Base-by-base conservation (phyloP, 2,797 vertebrate species). In the Chaetophractus vellerosus region DNA sequence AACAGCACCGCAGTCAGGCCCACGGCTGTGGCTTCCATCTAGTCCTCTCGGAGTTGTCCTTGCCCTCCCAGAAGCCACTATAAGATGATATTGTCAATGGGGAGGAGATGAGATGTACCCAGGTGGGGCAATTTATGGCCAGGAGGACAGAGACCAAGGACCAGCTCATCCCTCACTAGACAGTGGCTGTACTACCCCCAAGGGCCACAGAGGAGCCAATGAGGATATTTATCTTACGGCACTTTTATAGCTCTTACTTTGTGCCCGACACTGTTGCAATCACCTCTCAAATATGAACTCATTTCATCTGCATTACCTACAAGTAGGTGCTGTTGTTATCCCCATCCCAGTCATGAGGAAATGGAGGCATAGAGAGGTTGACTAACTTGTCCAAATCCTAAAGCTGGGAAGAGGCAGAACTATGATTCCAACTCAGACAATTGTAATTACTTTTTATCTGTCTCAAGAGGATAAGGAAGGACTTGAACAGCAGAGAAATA, bases 261-360 rank as follows among this genome's bases (percentile, higher is more conserved):
- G 31, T 95, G 36, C 79, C 78, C 59, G 38, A 52, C 45, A 57
- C 64, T 91, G 45, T 88, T 33, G 24, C 61, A 64, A 72, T 92
- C 75, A 59, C 82, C 79, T 93, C 75, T 80, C 31, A 86, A 36
- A 63, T 45, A n/a, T 28, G 88, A 88, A 76, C 41, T 78, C 45
- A 31, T 76, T 71, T 63, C 24, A 21, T 5, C 71, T 55, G 63
- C 50, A 33, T 74, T 61, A 45, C 71, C 72, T 38, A 12, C 31
- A 76, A 11, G n/a, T 71, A 41, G 26, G 75, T 93, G 12, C 38
- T 88, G 4, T 66, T 57, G 71, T 69, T 23, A 36, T 26, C 33
- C n/a, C 75, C 23, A 12, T 15, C 21, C 33, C 82, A 61, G 68
- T 10, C 3, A 61, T 18, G 31, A 95, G 82, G 78, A 84, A 50